Evolutionary conservation across 2,888 invertebrate species (phyloP).

Genomic region (Silvanus unidentatus): DNA sequence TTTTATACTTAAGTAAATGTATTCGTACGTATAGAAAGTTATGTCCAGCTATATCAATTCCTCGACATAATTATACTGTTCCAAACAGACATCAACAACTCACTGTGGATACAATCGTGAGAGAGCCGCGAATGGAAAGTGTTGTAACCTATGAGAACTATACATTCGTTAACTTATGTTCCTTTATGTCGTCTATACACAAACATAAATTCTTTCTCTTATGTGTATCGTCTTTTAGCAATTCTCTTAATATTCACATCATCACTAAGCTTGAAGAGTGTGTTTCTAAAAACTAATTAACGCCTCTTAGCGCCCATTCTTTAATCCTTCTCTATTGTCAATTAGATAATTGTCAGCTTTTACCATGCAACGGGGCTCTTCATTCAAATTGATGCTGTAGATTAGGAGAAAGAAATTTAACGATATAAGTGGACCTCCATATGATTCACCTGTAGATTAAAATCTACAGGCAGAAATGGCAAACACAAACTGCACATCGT

Average conservation of each 20-base stretch:
- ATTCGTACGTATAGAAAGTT: conserved; percentile 25
- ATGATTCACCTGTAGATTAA: conserved; percentile 14
- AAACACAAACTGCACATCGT: conserved; percentile 16
- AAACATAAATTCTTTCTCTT: too few species aligned
- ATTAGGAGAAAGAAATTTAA: background rate
- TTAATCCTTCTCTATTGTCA: too few species aligned
- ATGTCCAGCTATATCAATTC: conserved; percentile 31
- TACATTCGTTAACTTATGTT: conserved; percentile 4
- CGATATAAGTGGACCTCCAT: conserved; percentile 9
- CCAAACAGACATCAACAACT: conserved; percentile 30
- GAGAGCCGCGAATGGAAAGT: conserved; percentile 26
- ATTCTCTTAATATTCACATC: too few species aligned
- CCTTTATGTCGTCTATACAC: background rate
- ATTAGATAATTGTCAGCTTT: too few species aligned
- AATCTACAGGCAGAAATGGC: conserved; percentile 13
- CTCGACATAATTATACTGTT: conserved; percentile 29
- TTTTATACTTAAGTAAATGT: background rate
- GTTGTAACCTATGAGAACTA: conserved; percentile 23
- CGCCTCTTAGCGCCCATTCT: too few species aligned
- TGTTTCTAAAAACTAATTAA: too few species aligned
- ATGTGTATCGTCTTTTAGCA: too few species aligned
- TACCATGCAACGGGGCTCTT: too few species aligned
- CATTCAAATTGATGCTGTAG: too few species aligned
- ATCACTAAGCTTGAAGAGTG: too few species aligned
- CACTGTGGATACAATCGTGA: conserved; percentile 26